Evolutionary conservation across 2,888 invertebrate genomes (phyloP).

Genomic region (Lypha dubia): DNA sequence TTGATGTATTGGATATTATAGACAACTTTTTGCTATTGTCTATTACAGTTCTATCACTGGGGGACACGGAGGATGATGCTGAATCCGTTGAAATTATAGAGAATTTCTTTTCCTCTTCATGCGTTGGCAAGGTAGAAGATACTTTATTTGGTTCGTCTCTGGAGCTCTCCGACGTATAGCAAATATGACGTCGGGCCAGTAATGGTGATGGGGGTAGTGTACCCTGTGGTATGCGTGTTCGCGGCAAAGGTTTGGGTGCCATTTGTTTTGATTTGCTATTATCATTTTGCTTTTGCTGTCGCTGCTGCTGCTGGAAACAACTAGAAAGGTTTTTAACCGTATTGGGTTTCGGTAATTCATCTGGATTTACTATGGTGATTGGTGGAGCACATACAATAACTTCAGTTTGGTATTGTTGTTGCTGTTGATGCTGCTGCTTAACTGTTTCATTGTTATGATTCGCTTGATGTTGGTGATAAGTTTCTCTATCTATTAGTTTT

Average conservation of each 20-base stretch:
- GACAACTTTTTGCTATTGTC: constrained; percentile 68
- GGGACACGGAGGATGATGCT: constrained; percentile 18
- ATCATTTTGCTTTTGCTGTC: constrained; percentile 14
- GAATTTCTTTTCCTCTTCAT: constrained; percentile 53
- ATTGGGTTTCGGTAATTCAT: constrained; percentile 80
- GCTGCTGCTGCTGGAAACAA: constrained; percentile 76
- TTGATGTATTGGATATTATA: constrained; percentile 68
- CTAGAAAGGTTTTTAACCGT: constrained; percentile 79
- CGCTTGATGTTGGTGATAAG: constrained; percentile 46
- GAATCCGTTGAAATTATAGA: constrained; percentile 47
- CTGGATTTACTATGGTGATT: constrained; percentile 78
- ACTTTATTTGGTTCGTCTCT: constrained; percentile 19
- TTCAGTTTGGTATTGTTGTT: constrained; percentile 72
- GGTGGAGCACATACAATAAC: constrained; percentile 79
- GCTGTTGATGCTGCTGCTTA: constrained; percentile 62
- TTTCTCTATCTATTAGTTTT: constrained; percentile 40
- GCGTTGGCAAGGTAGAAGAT: neutral
- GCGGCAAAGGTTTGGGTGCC: constrained; percentile 75
- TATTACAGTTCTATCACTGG: constrained; percentile 31
- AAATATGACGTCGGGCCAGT: constrained; percentile 62
- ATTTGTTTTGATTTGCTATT: constrained; percentile 42
- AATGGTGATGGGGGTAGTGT: constrained; percentile 77
- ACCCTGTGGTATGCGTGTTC: constrained; percentile 79
- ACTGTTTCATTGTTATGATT: constrained; percentile 29
- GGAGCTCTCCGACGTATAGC: neutral